Conservation (phyloP, 2,888 invertebrate genomes). For the Drosophila kambysellisi region DNA sequence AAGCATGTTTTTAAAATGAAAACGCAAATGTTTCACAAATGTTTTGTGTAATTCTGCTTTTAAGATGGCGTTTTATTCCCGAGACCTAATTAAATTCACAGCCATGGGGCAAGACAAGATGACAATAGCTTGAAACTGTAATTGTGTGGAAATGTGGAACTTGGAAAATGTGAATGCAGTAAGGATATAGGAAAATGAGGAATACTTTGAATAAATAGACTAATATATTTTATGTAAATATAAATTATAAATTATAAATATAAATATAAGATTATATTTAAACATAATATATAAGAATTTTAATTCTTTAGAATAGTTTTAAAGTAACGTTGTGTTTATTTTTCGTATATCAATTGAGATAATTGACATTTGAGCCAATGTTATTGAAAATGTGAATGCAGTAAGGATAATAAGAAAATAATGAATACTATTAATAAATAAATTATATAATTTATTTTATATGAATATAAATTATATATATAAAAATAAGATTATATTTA, state of each 20-base stretch:
- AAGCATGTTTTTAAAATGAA: constrained; percentile 42
- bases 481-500: not conserved
- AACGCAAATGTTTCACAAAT: constrained; percentile 60
- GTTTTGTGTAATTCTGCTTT: constrained; percentile 67
- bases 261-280: not conserved
- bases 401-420: not conserved
- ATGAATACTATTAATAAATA: not conserved
- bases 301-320: not conserved
- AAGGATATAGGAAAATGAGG: not conserved
- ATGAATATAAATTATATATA: no score
- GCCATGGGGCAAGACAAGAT: constrained; percentile 12
- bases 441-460: not conserved
- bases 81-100: constrained; percentile 71
- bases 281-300: not conserved
- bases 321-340: not conserved
- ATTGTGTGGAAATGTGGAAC: constrained; percentile 51
- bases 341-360: not conserved
- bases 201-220: not conserved
- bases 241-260: no score
- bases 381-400: constrained; percentile 3
- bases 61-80: constrained; percentile 37
- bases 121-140: constrained; percentile 47
- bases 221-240: not conserved
- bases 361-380: not conserved
- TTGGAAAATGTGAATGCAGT: constrained; percentile 10